Evolutionary conservation across 2,888 invertebrate species (phyloP).

Genomic region (Leptinotarsa tumamoca): DNA sequence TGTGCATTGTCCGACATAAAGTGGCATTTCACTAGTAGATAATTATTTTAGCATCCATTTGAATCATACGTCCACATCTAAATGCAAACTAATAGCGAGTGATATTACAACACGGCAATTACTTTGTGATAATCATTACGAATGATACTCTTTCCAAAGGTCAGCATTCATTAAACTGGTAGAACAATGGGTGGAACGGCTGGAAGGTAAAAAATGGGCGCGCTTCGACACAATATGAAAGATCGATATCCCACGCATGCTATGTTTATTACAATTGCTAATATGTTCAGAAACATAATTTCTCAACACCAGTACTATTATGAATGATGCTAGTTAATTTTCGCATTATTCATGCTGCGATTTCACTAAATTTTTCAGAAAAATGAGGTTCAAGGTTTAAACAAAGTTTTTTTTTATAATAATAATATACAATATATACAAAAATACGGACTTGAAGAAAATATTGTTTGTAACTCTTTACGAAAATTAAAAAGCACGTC

Average conservation of each 20-base stretch:
- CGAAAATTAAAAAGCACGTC: too few relatives aligned
- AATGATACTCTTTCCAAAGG: conserved; percentile 18
- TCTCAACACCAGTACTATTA: neutral
- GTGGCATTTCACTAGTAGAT: conserved; percentile 1
- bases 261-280: conserved; percentile 15
- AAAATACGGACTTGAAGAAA: too few relatives aligned
- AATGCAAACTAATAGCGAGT: conserved; percentile 14
- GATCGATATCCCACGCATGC: conserved; percentile 21
- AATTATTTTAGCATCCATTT: neutral
- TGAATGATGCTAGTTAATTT: neutral
- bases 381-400: too few relatives aligned
- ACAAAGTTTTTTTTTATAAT: too few relatives aligned
- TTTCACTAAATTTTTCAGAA: neutral
- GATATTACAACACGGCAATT: conserved; percentile 11
- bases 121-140: conserved; percentile 3
- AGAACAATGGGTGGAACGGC: conserved; percentile 18
- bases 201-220: conserved; percentile 15
- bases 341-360: neutral
- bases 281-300: conserved; percentile 10
- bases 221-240: conserved; percentile 16
- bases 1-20: conserved; percentile 17
- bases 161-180: conserved; percentile 5
- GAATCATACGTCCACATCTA: neutral
- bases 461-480: too few relatives aligned
- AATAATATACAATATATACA: too few relatives aligned